Evolutionary conservation across 2,888 invertebrate genomes (phyloP).

Genomic region (Dichetophora obliterata): DNA sequence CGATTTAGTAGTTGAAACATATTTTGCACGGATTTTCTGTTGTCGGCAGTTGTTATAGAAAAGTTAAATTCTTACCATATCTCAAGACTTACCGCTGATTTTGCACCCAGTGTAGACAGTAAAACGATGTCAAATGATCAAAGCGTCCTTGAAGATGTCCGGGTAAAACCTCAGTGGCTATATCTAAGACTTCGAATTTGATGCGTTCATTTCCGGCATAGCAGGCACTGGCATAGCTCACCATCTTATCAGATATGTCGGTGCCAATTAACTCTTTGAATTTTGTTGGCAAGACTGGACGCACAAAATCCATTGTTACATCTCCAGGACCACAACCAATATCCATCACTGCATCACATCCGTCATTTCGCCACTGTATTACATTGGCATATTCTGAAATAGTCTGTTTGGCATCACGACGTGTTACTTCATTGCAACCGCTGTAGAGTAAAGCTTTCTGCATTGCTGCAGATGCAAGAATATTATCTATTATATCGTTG

Average conservation of each 20-base stretch:
- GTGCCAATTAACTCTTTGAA: constrained; percentile 74
- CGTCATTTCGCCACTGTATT: constrained; percentile 73
- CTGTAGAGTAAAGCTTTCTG: constrained; percentile 73
- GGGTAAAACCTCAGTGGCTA: constrained; percentile 70
- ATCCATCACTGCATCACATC: constrained; percentile 74
- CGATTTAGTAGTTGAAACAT: constrained; percentile 45
- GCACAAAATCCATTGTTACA: constrained; percentile 76
- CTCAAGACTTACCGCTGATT: constrained; percentile 70
- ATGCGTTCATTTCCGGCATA: constrained; percentile 64
- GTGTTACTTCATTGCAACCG: constrained; percentile 78
- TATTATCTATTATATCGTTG: too few relatives aligned
- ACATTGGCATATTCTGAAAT: constrained; percentile 76
- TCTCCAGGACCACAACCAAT: constrained; percentile 83
- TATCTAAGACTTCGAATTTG: constrained; percentile 72
- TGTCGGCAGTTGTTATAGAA: too few relatives aligned
- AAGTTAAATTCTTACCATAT: too few relatives aligned
- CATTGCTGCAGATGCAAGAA: too few relatives aligned
- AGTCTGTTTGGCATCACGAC: constrained; percentile 75
- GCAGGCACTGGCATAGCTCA: constrained; percentile 75
- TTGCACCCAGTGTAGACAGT: constrained; percentile 83
- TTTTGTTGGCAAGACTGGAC: constrained; percentile 74
- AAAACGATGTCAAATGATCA: constrained; percentile 81
- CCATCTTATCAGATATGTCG: constrained; percentile 81
- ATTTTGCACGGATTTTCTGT: constrained; percentile 29
- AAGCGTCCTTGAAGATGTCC: constrained; percentile 71